Conservation (phyloP, 2,888 invertebrate species). For the Salpingus planirostris region DNA sequence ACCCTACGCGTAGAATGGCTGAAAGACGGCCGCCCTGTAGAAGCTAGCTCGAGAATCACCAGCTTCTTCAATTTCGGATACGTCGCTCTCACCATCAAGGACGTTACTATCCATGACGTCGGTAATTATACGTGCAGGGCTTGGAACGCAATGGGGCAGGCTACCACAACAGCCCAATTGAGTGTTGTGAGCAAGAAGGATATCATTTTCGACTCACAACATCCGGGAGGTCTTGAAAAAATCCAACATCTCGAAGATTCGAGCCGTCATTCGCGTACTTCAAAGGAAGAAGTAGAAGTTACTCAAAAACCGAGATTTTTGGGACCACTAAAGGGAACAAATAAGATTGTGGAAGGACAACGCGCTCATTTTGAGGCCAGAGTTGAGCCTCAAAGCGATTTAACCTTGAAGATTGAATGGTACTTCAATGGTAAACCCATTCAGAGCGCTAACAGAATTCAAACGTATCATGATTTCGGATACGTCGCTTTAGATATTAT, state of each 20-base stretch:
- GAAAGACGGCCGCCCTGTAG: conserved; percentile 81
- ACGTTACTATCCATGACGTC: conserved; percentile 81
- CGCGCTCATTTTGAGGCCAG: conserved; percentile 91
- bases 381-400: conserved; percentile 90
- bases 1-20: conserved; percentile 87
- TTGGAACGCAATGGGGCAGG: conserved; percentile 79
- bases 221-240: conserved; percentile 85
- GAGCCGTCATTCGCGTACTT: conserved; percentile 57
- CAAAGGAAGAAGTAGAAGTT: conserved; percentile 61
- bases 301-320: conserved; percentile 80
- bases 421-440: conserved; percentile 91
- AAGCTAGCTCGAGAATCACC: conserved; percentile 88
- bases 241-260: conserved; percentile 84
- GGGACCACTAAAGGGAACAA: conserved; percentile 85
- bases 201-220: conserved; percentile 81
- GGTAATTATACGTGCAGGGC: conserved; percentile 86
- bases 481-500: conserved; percentile 93
- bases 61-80: conserved; percentile 93
- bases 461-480: conserved; percentile 93
- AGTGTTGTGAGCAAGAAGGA: conserved; percentile 80
- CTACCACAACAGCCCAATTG: conserved; percentile 70
- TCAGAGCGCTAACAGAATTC: conserved; percentile 81
- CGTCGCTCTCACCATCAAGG: conserved; percentile 88
- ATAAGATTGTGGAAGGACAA: conserved; percentile 87
- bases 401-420: conserved; percentile 92